phyloP scores from a whole-genome alignment of 2,797 vertebrate species.

The Hybognathus amarus region DNA sequence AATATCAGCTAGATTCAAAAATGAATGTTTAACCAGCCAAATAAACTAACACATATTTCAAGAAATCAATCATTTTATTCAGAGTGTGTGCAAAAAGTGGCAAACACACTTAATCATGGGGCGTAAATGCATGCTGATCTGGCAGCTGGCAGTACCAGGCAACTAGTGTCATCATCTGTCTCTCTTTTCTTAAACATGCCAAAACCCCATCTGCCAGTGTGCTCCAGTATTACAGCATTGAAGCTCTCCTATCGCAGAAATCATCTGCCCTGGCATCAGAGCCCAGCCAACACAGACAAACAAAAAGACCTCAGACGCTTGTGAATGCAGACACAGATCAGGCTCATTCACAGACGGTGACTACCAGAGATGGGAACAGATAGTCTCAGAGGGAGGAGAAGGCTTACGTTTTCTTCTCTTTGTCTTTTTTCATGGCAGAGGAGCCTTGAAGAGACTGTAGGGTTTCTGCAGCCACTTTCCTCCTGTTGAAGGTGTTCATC shows the following conservation, averaged over 20 bases:
- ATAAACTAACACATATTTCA: background rate
- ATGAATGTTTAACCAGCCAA: background rate
- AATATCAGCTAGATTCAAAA: constrained; percentile 1
- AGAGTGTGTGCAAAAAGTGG: background rate
- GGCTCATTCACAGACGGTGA: constrained; percentile 24
- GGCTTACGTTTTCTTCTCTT: constrained; percentile 75
- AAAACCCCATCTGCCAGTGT: constrained; percentile 66
- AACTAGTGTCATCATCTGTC: constrained; percentile 33
- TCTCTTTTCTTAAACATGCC: constrained; percentile 65
- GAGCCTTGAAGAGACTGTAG: constrained; percentile 92
- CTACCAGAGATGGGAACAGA: constrained; percentile 42
- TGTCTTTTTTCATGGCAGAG: constrained; percentile 92
- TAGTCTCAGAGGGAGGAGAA: constrained; percentile 25
- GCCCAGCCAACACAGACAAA: constrained; percentile 62
- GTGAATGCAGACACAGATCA: constrained; percentile 12
- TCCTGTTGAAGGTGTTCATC: constrained; percentile 90
- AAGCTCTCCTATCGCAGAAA: constrained; percentile 60
- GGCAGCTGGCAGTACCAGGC: constrained; percentile 18
- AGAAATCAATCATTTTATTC: background rate
- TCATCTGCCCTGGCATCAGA: constrained; percentile 24
- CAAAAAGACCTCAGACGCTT: constrained; percentile 29
- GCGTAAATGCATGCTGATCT: constrained; percentile 5
- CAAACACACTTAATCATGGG: background rate
- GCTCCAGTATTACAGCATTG: constrained; percentile 70
- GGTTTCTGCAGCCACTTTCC: constrained; percentile 90